Percentiles rank a stretch among this genome's conserved stretches.
Evolutionary conservation across 2,113 vertebrate genomes (phyloP).

Genomic region (Rana temporaria): DNA sequence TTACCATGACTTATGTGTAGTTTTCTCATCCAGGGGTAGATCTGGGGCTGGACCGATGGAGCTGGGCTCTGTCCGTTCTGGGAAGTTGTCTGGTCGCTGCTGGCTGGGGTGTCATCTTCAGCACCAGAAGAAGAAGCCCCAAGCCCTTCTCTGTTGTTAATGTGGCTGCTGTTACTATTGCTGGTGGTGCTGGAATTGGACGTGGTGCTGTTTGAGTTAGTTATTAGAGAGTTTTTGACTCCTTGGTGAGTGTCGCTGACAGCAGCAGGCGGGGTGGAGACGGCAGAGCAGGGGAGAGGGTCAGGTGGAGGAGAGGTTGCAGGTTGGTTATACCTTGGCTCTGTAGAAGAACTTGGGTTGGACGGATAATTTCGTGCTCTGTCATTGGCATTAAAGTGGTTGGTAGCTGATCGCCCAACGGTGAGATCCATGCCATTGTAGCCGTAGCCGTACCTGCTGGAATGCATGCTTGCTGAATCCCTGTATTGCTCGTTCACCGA

Average conservation of each 20-base stretch:
- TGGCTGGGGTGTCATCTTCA: conserved; percentile 89
- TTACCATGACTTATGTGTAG: conserved; percentile 99
- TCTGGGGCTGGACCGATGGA: conserved; percentile 88
- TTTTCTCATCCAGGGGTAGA: conserved; percentile 99
- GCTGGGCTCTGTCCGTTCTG: conserved; percentile 86
- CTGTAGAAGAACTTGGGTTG: conserved; percentile 84
- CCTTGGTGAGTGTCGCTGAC: conserved; percentile 86
- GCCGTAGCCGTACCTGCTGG: conserved; percentile 96
- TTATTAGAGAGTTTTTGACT: conserved; percentile 89
- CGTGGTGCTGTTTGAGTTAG: conserved; percentile 80
- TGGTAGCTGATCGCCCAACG: conserved; percentile 86
- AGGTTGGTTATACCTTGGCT: conserved; percentile 92
- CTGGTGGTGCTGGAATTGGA: conserved; percentile 72
- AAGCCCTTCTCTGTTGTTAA: conserved; percentile 87
- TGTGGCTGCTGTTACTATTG: conserved; percentile 75
- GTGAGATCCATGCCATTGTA: conserved; percentile 99
- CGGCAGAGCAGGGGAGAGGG: conserved; percentile 86
- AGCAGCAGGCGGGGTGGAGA: conserved; percentile 79
- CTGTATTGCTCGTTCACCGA: conserved; percentile 96
- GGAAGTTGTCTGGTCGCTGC: conserved; percentile 88
- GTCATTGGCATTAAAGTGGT: conserved; percentile 93
- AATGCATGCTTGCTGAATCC: conserved; percentile 95
- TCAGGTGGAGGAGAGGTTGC: conserved; percentile 86
- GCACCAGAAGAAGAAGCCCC: conserved; percentile 87
- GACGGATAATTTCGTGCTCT: conserved; percentile 88